Conservation (phyloP, 2,888 invertebrate genomes). For the Tupiocoris notatus region DNA sequence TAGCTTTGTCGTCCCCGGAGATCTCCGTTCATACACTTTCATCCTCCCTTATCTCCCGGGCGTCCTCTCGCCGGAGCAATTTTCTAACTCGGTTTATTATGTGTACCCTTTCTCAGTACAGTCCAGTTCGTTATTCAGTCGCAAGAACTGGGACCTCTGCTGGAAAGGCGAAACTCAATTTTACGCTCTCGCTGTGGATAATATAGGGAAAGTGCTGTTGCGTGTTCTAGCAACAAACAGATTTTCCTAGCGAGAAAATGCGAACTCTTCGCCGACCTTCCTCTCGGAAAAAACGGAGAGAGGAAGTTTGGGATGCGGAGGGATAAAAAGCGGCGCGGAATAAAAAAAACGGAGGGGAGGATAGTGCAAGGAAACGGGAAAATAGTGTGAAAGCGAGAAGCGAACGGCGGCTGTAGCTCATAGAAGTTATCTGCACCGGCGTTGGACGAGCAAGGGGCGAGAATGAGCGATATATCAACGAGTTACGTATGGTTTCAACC, state of each 20-base stretch:
- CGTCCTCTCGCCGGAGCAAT: neutral
- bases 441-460: neutral
- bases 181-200: neutral
- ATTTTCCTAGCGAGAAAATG: neutral
- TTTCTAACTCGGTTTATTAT: neutral
- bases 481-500: neutral
- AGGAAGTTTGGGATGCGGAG: neutral
- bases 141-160: neutral
- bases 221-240: neutral
- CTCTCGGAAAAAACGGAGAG: neutral
- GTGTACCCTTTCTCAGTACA: neutral
- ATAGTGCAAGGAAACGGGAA: constrained; percentile 7
- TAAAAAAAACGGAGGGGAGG: constrained; percentile 5
- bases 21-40: neutral
- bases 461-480: neutral
- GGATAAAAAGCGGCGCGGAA: neutral
- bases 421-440: neutral
- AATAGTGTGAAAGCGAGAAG: neutral
- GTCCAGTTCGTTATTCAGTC: neutral
- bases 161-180: neutral
- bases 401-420: neutral
- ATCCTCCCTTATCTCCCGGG: neutral
- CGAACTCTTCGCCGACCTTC: neutral
- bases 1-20: neutral
- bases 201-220: neutral